A percentile compares a stretch with the other conserved stretches of the same genome.
These are phyloP conservation scores for Pterostichus niger DNA, from an alignment of 2,888 invertebrate species.

Conservation along the genomic window DNA sequence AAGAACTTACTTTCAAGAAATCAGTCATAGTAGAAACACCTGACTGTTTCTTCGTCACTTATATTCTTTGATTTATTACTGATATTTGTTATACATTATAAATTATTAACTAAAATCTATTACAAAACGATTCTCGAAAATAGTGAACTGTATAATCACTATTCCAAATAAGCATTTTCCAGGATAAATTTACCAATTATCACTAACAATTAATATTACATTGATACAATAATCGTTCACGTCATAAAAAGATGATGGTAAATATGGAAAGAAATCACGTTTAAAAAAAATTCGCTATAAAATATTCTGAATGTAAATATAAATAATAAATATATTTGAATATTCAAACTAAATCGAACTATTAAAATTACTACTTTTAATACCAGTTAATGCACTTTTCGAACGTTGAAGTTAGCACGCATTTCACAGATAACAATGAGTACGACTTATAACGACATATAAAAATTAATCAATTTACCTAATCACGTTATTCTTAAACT, in stretches of 20 bases:
- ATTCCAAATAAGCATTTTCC: too few relatives aligned
- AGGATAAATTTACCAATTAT: background rate
- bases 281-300: slow-evolving; percentile 25
- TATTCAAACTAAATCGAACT: background rate
- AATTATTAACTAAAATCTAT: slow-evolving; percentile 40
- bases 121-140: slow-evolving; percentile 30
- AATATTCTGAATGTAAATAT: slow-evolving; percentile 15
- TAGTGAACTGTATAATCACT: background rate
- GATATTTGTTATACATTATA: slow-evolving; percentile 17
- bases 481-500: slow-evolving; percentile 42
- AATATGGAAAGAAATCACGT: slow-evolving; percentile 9
- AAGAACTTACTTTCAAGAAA: slow-evolving; percentile 22
- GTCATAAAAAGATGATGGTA: background rate
- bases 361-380: background rate
- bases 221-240: slow-evolving; percentile 35
- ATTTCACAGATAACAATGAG: slow-evolving; percentile 9
- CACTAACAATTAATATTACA: slow-evolving; percentile 12
- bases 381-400: slow-evolving; percentile 4
- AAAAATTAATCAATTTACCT: background rate
- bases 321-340: slow-evolving; percentile 24
- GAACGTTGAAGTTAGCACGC: slow-evolving; percentile 23
- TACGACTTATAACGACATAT: slow-evolving; percentile 26
- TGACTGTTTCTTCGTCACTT: slow-evolving; percentile 41
- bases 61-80: slow-evolving; percentile 21
- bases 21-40: slow-evolving; percentile 36